A percentile compares a stretch with the other conserved stretches of the same genome.
These are phyloP conservation scores for Eupsilia transversa DNA, from an alignment of 2,888 invertebrate genomes.

Conservation along the genomic window DNA sequence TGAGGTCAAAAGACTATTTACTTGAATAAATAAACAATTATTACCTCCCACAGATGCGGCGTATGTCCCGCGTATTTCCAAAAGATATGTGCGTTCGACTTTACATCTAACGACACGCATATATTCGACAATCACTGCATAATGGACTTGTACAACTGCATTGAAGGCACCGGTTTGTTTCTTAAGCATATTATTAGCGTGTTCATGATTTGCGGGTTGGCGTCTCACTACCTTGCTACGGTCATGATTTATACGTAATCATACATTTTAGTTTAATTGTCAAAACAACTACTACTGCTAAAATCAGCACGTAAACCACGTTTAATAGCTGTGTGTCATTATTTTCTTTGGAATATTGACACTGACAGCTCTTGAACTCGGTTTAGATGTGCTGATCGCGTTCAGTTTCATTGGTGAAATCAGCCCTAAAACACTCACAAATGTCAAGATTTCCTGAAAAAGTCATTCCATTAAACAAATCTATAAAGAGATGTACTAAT, in stretches of 20 bases:
- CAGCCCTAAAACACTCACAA: too few relatives aligned
- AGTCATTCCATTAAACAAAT: too few relatives aligned
- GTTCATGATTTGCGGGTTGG: slow-evolving; percentile 33
- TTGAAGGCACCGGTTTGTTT: slow-evolving; percentile 79
- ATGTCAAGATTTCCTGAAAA: too few relatives aligned
- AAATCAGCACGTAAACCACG: too few relatives aligned
- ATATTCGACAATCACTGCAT: slow-evolving; percentile 87
- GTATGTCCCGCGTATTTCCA: slow-evolving; percentile 86
- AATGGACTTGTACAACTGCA: slow-evolving; percentile 87
- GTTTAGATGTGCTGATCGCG: too few relatives aligned
- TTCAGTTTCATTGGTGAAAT: too few relatives aligned
- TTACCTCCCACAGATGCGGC: slow-evolving; percentile 79
- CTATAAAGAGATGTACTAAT: too few relatives aligned
- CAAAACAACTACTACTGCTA: slow-evolving; percentile 19
- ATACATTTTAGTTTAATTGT: slow-evolving; percentile 27
- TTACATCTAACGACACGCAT: slow-evolving; percentile 73
- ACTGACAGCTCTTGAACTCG: too few relatives aligned
- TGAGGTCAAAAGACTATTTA: slow-evolving; percentile 16
- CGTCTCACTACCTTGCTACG: slow-evolving; percentile 21
- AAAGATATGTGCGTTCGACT: slow-evolving; percentile 84
- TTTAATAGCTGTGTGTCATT: too few relatives aligned
- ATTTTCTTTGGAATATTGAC: too few relatives aligned
- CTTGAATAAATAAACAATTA: slow-evolving; percentile 34
- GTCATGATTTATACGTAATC: slow-evolving; percentile 19
- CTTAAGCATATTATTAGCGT: slow-evolving; percentile 30